Evolutionary conservation across 2,888 invertebrate species (phyloP).

Genomic region (Brachylomia viminalis): DNA sequence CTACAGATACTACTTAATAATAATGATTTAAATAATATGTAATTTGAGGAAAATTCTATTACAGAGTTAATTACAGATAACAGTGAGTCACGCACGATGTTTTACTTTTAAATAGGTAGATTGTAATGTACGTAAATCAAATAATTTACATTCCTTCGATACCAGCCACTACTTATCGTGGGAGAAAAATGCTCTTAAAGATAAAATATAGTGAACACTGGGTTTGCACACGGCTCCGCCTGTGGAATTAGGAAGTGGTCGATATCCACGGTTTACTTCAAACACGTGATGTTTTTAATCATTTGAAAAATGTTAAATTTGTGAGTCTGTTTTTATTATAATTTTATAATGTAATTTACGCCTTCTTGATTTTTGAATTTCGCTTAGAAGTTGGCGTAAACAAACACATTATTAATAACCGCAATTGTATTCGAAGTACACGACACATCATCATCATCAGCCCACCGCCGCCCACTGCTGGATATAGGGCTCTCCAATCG

Average conservation of each 20-base stretch:
- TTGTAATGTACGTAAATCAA: slow-evolving; percentile 54
- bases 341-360: slow-evolving; percentile 3
- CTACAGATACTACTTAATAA: not conserved
- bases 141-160: slow-evolving; percentile 61
- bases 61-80: slow-evolving; percentile 45
- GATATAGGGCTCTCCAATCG: not conserved
- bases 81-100: slow-evolving; percentile 53
- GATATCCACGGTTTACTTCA: slow-evolving; percentile 37
- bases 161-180: slow-evolving; percentile 48
- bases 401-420: not conserved
- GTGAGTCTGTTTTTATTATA: slow-evolving; percentile 10
- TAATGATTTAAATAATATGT: slow-evolving; percentile 17
- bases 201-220: slow-evolving; percentile 46
- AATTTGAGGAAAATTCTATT: slow-evolving; percentile 53
- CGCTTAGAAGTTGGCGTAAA: not conserved
- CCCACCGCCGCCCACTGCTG: not conserved
- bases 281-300: not conserved
- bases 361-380: not conserved
- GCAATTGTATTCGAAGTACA: not conserved
- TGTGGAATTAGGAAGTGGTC: slow-evolving; percentile 35
- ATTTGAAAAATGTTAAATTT: slow-evolving; percentile 9
- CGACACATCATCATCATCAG: not conserved
- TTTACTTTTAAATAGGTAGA: slow-evolving; percentile 11
- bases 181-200: slow-evolving; percentile 50
- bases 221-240: slow-evolving; percentile 64